Conservation (phyloP, 2,888 invertebrate genomes). For the Harpalus rufipes region DNA sequence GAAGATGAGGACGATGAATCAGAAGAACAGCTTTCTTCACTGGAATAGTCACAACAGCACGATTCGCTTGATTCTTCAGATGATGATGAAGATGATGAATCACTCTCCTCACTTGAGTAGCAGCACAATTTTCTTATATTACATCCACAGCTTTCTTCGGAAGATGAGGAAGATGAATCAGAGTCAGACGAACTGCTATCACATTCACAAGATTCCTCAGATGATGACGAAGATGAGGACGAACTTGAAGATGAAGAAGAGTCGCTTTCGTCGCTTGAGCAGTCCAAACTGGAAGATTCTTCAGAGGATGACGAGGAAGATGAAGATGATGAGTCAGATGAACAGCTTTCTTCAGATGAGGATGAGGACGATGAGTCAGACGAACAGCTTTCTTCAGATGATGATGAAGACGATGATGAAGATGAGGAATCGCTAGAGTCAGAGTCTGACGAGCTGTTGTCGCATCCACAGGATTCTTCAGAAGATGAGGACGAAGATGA, state of each 20-base stretch:
- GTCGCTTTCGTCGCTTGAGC: background rate
- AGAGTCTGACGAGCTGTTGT: background rate
- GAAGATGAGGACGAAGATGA: background rate
- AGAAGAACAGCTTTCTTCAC: no score
- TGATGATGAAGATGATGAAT: no score
- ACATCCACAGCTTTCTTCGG: no score
- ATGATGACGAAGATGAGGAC: background rate
- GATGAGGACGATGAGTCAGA: background rate
- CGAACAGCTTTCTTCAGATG: constrained; percentile 7
- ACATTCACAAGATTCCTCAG: constrained; percentile 14
- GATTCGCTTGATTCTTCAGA: no score
- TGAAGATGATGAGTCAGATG: no score
- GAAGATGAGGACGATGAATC: constrained; percentile 7
- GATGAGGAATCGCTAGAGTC: background rate
- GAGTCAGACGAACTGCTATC: background rate
- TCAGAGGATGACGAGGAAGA: no score
- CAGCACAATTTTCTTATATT: no score
- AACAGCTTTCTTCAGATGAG: background rate
- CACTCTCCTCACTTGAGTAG: no score
- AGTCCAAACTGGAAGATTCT: constrained; percentile 23
- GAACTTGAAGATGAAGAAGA: background rate
- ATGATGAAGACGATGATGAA: background rate
- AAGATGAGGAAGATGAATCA: background rate
- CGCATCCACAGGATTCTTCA: constrained; percentile 38
- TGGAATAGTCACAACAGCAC: background rate